Evolutionary conservation across 2,888 invertebrate genomes (phyloP), one percentile per base, ranked within the genome.

Genomic region (Aproaerema taeniolella): DNA sequence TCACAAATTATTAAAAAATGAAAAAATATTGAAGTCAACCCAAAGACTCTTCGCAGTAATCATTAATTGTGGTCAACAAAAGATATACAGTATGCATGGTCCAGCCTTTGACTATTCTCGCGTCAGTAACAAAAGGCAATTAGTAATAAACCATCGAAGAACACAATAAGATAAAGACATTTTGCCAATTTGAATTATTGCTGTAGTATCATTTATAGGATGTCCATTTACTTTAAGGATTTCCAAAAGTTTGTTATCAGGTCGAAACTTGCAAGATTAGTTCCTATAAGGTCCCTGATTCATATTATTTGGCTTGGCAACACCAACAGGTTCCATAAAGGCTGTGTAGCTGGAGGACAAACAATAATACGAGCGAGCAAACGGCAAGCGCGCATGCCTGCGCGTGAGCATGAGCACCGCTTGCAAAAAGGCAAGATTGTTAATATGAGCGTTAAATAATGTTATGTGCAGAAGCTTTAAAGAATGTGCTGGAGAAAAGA

Each of bases 291-390:
- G 14, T 20, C 20, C 20, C 20, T 20, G 20, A 8, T 20, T 8
- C 20, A 20, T 4, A 20, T 8, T 20, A 8, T 4, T 20, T 20
- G 8, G 20, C 20, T 20, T 28, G 30, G 30, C 12, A 29, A 15
- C 16, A 9, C n/a, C 26, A 15, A 14, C 24, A 9, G 33, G 26
- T 16, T 28, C 14, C 25, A 25, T 32, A 20, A 32, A 37, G 12
- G 33, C 43, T 47, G 49, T 46, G 45, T 53, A 44, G 53, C 58
- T 57, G 39, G 48, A 42, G 59, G 63, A 56, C 55, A 59, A 50
- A 61, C 49, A 47, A 52, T 47, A 47, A 46, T 34, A n/a, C n/a
- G n/a, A n/a, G n/a, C 17, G 35, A 35, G 33, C 29, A 31, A 36
- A 30, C 34, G 31, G 35, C 29, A 8, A 33, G 32, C 26, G 10